Evolutionary conservation across 1,140 invertebrate genomes (phyloP).

Genomic region (Pseudomyrmex concolor): DNA sequence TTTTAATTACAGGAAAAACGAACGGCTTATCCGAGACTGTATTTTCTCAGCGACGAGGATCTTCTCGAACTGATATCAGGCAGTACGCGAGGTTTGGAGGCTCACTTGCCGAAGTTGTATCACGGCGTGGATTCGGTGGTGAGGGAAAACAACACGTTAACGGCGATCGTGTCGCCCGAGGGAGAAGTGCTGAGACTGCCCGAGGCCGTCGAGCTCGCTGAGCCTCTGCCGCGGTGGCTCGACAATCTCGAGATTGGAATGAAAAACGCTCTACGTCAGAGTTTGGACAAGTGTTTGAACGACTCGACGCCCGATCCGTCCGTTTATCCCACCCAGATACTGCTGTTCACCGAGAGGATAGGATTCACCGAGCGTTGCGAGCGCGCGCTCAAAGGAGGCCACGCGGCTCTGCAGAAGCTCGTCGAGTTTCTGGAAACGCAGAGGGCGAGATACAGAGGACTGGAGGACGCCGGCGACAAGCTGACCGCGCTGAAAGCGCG

Average conservation of each 20-base stretch:
- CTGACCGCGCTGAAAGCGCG: slow-evolving; percentile 86
- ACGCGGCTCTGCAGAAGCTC: slow-evolving; percentile 75
- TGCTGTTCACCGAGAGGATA: slow-evolving; percentile 81
- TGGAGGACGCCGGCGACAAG: slow-evolving; percentile 84
- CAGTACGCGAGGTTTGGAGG: slow-evolving; percentile 94
- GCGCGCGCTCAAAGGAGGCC: slow-evolving; percentile 76
- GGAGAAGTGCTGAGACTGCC: slow-evolving; percentile 93
- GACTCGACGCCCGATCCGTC: slow-evolving; percentile 78
- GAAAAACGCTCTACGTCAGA: slow-evolving; percentile 74
- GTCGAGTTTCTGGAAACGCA: slow-evolving; percentile 81
- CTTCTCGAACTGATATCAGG: slow-evolving; percentile 94
- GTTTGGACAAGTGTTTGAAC: slow-evolving; percentile 79
- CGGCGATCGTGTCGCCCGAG: slow-evolving; percentile 92
- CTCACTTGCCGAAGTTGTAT: slow-evolving; percentile 97
- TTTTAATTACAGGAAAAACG: slow-evolving; percentile 92
- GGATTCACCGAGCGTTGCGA: slow-evolving; percentile 82
- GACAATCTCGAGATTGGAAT: slow-evolving; percentile 80
- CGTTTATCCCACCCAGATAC: slow-evolving; percentile 80
- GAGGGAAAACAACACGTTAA: slow-evolving; percentile 87
- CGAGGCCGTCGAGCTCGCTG: slow-evolving; percentile 87
- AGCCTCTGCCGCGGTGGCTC: slow-evolving; percentile 80
- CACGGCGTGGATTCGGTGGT: slow-evolving; percentile 93
- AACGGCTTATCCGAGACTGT: slow-evolving; percentile 96
- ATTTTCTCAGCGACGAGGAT: slow-evolving; percentile 98
- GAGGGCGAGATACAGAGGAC: slow-evolving; percentile 77